These are phyloP conservation scores for Dysmachus trigonus DNA, from an alignment of 2,888 invertebrate species.

Conservation along the genomic window DNA sequence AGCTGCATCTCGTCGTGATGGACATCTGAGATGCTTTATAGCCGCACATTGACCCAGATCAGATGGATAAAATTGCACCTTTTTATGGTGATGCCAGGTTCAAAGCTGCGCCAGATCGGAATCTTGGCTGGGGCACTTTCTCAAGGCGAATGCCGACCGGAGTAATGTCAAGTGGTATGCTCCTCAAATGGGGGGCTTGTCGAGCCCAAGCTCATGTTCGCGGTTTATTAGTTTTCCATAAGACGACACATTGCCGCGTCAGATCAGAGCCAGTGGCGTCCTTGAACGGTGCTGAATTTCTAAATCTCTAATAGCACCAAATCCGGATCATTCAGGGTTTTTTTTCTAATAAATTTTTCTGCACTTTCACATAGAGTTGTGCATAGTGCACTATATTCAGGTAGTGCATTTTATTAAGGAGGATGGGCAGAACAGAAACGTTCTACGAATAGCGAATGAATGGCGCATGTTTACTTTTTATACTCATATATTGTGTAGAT, in stretches of 20 bases:
- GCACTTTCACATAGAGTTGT: not conserved
- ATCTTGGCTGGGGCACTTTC: not conserved
- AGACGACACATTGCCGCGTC: not conserved
- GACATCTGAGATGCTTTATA: not conserved
- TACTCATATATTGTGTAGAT: no score
- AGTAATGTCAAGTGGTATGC: not conserved
- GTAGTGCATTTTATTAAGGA: no score
- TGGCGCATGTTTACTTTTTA: no score
- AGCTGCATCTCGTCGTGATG: not conserved
- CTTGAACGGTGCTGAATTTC: not conserved
- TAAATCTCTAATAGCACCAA: not conserved
- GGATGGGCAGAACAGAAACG: no score
- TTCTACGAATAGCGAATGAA: no score
- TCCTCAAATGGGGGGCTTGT: not conserved
- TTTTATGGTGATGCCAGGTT: not conserved
- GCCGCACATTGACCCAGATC: slow-evolving; percentile 12
- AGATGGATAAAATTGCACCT: slow-evolving; percentile 24
- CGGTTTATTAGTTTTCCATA: slow-evolving; percentile 1
- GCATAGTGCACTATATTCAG: no score
- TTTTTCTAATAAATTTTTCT: not conserved
- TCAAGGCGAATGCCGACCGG: not conserved
- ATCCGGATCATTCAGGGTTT: not conserved
- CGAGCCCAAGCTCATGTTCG: slow-evolving; percentile 1
- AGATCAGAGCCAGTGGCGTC: not conserved
- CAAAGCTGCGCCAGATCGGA: not conserved